Evolutionary conservation across 2,888 invertebrate genomes (phyloP), one percentile per base, ranked within the genome.

Genomic region (Ophion ventricosus): DNA sequence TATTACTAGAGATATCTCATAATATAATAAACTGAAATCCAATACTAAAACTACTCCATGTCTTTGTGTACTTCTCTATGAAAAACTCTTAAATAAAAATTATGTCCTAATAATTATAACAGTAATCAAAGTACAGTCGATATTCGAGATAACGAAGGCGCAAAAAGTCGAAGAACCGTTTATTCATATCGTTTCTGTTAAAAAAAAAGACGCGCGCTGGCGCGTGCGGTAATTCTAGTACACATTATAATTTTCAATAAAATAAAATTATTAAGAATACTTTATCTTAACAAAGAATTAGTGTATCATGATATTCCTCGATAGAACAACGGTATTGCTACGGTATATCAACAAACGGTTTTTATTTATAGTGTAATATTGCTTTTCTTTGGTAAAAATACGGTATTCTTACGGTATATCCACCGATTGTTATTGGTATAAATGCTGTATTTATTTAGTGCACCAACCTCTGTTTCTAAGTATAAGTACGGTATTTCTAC

Each of bases 401-500:
- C 29, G 64, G 64, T 64, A 64, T 17, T 64, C 35, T 35, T 29
- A 64, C 29, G 35, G 64, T 64, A 64, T 35, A 64, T 64, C 64
- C 64, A 64, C 64, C 35, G 64, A n/a, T 35, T 64, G n/a, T 35
- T 64, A 64, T 64, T 64, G 20, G 35, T 64, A 64, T 64, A 64
- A 64, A 35, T 64, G n/a, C n/a, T 64, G 8, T 64, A 64, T 40
- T 35, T n/a, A 29, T 64, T 64, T 64, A 64, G 64, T 64, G 35
- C n/a, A 35, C 35, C 35, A 64, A 64, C 64, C 64, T n/a, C 35
- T 20, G 64, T 64, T 64, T 64, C 35, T 35, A n/a, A 64, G 64
- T 64, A n/a, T 40, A 35, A 64, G 35, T 14, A 40, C n/a, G 64
- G 35, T 64, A 64, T 64, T 29, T 64, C 17, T 35, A n/a, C 29